Percentiles rank a stretch among this genome's conserved stretches.
Evolutionary conservation across 2,113 vertebrate species (phyloP).

Genomic region (Baryphthengus martii): DNA sequence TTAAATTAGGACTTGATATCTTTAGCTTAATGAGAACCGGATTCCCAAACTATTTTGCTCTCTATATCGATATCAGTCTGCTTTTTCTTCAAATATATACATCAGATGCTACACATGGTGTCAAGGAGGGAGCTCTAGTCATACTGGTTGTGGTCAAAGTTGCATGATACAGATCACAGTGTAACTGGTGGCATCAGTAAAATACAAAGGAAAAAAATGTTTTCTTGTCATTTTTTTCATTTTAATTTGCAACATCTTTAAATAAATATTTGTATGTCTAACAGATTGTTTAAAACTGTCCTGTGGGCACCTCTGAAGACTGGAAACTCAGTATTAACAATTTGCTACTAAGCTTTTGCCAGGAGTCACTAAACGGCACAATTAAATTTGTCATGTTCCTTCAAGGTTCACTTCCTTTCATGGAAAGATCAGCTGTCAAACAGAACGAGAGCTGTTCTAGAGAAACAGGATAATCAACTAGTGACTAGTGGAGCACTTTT

Average conservation of each 20-base stretch:
- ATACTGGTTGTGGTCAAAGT: neutral
- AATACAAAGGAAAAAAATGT: neutral
- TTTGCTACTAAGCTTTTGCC: neutral
- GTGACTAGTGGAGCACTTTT: neutral
- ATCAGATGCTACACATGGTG: neutral
- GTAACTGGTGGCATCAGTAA: neutral
- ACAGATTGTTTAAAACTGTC: neutral
- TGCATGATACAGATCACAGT: fast-evolving
- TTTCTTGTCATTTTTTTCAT: neutral
- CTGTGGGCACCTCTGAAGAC: neutral
- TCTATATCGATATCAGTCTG: neutral
- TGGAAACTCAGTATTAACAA: neutral
- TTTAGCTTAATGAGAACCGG: neutral
- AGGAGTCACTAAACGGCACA: neutral
- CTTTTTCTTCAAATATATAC: neutral
- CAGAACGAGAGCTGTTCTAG: neutral
- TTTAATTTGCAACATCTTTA: neutral
- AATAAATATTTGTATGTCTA: neutral
- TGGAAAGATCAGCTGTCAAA: neutral
- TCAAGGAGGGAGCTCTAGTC: neutral
- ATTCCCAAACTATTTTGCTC: neutral
- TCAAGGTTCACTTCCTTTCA: neutral
- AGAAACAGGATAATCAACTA: neutral
- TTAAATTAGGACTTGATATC: neutral
- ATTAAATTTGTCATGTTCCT: neutral